These are phyloP conservation scores for Discoglossus pictus DNA, from an alignment of 2,797 vertebrate genomes.

Conservation along the genomic window DNA sequence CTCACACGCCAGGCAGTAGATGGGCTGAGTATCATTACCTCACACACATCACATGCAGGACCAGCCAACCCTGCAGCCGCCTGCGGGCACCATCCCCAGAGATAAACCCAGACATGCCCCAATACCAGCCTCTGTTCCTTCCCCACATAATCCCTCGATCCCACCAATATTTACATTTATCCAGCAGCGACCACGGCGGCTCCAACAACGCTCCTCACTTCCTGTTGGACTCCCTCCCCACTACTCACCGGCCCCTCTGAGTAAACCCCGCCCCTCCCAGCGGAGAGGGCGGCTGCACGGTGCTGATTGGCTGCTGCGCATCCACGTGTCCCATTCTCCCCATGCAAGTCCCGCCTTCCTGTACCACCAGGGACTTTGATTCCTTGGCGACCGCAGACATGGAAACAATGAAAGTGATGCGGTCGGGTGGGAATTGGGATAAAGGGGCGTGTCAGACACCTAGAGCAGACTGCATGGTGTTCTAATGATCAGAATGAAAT, in stretches of 20 bases:
- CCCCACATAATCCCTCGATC: neutral
- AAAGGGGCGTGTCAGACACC: slow-evolving; percentile 17
- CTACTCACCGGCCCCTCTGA: slow-evolving; percentile 17
- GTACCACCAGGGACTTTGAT: slow-evolving; percentile 23
- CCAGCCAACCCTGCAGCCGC: neutral
- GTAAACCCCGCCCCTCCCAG: slow-evolving; percentile 16
- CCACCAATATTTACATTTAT: slow-evolving; percentile 49
- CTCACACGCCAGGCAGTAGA: no score
- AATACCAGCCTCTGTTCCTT: neutral
- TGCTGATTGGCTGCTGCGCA: slow-evolving; percentile 7
- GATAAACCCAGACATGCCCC: no score
- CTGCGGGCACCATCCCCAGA: neutral
- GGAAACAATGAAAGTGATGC: slow-evolving; percentile 50
- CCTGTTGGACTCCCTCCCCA: slow-evolving; percentile 46
- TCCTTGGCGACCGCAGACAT: slow-evolving; percentile 48
- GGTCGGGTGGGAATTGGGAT: slow-evolving; percentile 34
- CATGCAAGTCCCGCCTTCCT: neutral
- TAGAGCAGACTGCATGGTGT: neutral
- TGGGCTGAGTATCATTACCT: neutral
- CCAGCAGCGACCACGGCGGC: slow-evolving; percentile 32
- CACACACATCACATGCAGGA: slow-evolving; percentile 5
- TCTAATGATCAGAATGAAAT: neutral
- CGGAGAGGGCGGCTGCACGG: neutral
- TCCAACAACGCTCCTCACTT: slow-evolving; percentile 45
- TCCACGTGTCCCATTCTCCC: slow-evolving; percentile 19